A percentile compares a stretch with the other conserved stretches of the same genome.
phyloP scores from a whole-genome alignment of 1,140 invertebrate genomes.

The Habropoda laboriosa region DNA sequence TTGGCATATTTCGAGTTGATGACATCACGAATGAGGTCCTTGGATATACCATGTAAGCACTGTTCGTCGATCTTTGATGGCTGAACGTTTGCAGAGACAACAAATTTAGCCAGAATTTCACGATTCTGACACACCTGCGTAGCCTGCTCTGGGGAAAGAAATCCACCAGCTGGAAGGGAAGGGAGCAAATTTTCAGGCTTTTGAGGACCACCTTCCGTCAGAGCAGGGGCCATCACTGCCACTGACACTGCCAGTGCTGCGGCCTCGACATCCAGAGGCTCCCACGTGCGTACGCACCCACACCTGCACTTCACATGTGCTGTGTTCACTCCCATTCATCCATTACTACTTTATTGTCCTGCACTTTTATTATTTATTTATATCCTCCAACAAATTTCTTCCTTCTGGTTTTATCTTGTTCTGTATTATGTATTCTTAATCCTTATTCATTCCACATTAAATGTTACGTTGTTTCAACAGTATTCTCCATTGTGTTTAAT shows the following conservation, averaged over 20 bases:
- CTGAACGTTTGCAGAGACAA: conserved; percentile 80
- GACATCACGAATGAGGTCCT: conserved; percentile 80
- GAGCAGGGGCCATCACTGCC: conserved; percentile 88
- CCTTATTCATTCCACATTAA: neutral
- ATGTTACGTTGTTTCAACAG: conserved; percentile 17
- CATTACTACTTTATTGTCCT: conserved; percentile 74
- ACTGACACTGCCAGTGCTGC: conserved; percentile 83
- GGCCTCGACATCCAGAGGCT: conserved; percentile 82
- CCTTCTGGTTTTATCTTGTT: conserved; percentile 3
- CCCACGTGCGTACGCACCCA: conserved; percentile 73
- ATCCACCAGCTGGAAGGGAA: conserved; percentile 78
- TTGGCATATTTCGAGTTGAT: conserved; percentile 79
- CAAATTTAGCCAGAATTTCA: conserved; percentile 79
- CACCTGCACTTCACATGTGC: conserved; percentile 79
- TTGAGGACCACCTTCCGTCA: conserved; percentile 86
- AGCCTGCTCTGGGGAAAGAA: conserved; percentile 78
- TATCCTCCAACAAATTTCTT: neutral
- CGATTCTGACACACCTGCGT: conserved; percentile 77
- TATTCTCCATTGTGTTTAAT: neutral
- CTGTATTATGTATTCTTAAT: neutral
- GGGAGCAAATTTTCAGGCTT: conserved; percentile 82
- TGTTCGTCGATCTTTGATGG: conserved; percentile 80
- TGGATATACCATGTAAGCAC: conserved; percentile 78
- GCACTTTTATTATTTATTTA: conserved; percentile 32
- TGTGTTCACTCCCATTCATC: conserved; percentile 85